phyloP scores from a whole-genome alignment of 1,140 invertebrate species.

The Laupala kohalensis region DNA sequence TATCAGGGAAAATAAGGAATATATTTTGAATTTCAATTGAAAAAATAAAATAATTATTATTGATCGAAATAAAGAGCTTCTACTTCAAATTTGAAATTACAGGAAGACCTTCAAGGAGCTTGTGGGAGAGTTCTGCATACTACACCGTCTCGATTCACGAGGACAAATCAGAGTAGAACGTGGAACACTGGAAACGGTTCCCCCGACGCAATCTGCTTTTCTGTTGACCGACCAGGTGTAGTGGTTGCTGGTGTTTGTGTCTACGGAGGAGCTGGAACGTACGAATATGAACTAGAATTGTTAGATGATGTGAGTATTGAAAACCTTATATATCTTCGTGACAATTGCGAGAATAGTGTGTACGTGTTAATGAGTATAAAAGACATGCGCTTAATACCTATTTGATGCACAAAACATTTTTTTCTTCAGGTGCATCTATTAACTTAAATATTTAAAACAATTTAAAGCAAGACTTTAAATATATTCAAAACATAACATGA shows the following conservation, averaged over 20 bases:
- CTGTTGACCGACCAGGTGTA: constrained; percentile 79
- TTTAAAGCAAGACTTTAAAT: too few relatives aligned
- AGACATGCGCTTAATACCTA: too few relatives aligned
- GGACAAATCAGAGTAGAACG: constrained; percentile 72
- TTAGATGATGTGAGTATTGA: constrained; percentile 61
- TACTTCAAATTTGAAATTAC: constrained; percentile 16
- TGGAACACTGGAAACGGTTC: constrained; percentile 97
- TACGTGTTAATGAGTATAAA: too few relatives aligned
- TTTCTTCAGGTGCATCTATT: too few relatives aligned
- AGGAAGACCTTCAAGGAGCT: constrained; percentile 48
- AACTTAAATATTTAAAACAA: too few relatives aligned
- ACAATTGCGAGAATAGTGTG: too few relatives aligned
- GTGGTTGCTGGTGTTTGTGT: constrained; percentile 78
- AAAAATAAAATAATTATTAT: neutral
- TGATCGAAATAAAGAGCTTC: constrained; percentile 2
- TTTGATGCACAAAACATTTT: too few relatives aligned
- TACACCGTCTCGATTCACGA: constrained; percentile 80
- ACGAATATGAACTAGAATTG: constrained; percentile 84
- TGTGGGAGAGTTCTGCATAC: constrained; percentile 59
- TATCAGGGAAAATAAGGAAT: neutral
- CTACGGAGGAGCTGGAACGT: constrained; percentile 74
- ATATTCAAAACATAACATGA: too few relatives aligned
- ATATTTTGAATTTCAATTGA: neutral
- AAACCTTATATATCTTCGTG: too few relatives aligned
- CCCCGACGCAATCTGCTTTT: constrained; percentile 91